A percentile compares a stretch with the other conserved stretches of the same genome.
Conservation (phyloP, 2,888 invertebrate genomes). For the Chironomus tentans region DNA sequence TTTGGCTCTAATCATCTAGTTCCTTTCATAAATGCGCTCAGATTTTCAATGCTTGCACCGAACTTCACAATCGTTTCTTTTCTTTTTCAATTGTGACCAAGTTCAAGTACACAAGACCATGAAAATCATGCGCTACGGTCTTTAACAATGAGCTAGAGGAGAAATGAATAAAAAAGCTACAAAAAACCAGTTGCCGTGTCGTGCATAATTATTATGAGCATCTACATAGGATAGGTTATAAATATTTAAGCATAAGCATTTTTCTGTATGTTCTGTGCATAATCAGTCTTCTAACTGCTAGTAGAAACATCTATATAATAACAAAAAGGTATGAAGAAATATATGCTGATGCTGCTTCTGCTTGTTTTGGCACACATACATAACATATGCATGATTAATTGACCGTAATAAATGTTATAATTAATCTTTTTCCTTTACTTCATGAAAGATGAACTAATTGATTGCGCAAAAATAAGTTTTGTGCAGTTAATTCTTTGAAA, state of each 20-base stretch:
- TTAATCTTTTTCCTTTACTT: not conserved
- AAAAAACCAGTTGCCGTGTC: constrained; percentile 5
- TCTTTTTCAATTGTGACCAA: not conserved
- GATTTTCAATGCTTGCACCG: no score
- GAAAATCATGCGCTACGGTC: not conserved
- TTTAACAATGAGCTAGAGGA: not conserved
- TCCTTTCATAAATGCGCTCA: no score
- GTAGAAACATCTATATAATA: not conserved
- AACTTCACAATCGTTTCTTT: no score
- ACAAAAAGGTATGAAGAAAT: not conserved
- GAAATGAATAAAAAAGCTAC: not conserved
- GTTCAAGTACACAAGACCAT: constrained; percentile 10
- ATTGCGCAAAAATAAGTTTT: not conserved
- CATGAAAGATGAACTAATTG: not conserved
- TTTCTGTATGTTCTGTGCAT: no score
- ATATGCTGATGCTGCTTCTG: not conserved
- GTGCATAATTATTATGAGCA: constrained; percentile 5
- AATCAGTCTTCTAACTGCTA: not conserved
- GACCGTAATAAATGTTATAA: not conserved
- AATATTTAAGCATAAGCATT: not conserved
- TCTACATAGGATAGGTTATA: not conserved
- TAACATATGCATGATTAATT: constrained; percentile 2
- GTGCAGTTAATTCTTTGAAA: not conserved
- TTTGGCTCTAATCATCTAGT: no score
- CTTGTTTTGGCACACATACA: not conserved